Evolutionary conservation across 37 sponge, comb jelly and placozoan genomes (phyloP), one percentile per base, ranked within the genome.

Genomic region (Tethya wilhelma): DNA sequence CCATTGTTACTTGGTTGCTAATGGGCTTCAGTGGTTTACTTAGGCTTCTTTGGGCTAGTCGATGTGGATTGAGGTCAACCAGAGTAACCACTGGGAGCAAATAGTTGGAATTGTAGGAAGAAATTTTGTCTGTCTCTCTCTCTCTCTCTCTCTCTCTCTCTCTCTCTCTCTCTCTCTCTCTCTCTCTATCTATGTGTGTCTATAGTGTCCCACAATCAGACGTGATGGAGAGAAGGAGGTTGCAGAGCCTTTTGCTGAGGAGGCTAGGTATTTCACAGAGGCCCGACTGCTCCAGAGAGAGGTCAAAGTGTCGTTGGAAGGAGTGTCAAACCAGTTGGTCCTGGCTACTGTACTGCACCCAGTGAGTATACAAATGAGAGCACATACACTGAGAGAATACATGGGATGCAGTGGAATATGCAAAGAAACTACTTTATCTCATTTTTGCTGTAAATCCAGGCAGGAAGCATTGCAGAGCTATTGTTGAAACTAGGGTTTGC

Each of bases 401-500:
- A 39, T 28, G n/a, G 43, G 37, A 17, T 9, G 31, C 31, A 9
- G 8, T 12, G 40, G 69, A 34, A n/a, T 38, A 68, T 23, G 9
- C 9, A 37, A n/a, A 8, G 69, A 11, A 23, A 9, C 37, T n/a
- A 37, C 42, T 25, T 62, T 7, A 8, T 62, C 22, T 7, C 9
- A n/a, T 25, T n/a, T 60, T 6, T 60, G 63, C 6, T 60, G 63
- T 60, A n/a, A n/a, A n/a, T 71, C 53, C 39, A 80, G 69, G 70
- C 70, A 23, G 80, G 97, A 11, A 96, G 90, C 90, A 99, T 99
- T 38, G 90, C 99, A 23, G 93, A 94, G 82, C 71, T 87, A 4
- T 77, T 99, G 69, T 49, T 99, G 56, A 80, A 69, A 55, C 95
- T 96, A 80, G 99, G 99, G 1, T 89, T 86, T 79, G 99, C 95